Percentiles rank a stretch among this genome's conserved stretches.
Evolutionary conservation across 2,797 vertebrate species (phyloP).

Genomic region (Cyprinella venusta): DNA sequence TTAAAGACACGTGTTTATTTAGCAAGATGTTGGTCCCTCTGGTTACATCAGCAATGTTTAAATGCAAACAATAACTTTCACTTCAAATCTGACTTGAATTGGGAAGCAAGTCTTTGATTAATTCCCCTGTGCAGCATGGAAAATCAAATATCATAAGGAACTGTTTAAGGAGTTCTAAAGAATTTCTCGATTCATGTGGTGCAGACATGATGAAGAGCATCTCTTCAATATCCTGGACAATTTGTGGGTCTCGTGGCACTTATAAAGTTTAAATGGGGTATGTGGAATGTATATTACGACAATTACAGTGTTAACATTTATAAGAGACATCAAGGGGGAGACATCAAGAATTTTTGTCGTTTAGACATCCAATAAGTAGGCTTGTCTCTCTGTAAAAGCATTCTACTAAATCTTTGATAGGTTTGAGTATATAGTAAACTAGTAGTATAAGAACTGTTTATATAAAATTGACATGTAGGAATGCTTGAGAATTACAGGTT

Average conservation of each 20-base stretch:
- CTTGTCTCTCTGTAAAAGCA: background rate
- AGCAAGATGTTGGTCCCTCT: background rate
- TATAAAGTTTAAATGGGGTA: conserved; percentile 15
- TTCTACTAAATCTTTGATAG: background rate
- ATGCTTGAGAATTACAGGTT: conserved; percentile 4
- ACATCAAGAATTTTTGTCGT: background rate
- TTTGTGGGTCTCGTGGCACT: conserved; percentile 17
- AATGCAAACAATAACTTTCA: background rate
- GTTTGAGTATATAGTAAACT: background rate
- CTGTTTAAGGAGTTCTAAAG: conserved; percentile 11
- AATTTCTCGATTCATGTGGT: conserved; percentile 8
- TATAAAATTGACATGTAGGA: background rate
- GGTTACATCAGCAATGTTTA: background rate
- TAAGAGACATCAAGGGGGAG: background rate
- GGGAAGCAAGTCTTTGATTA: conserved; percentile 7
- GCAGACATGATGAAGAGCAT: conserved; percentile 4
- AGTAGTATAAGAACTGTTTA: background rate
- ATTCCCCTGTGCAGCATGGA: background rate
- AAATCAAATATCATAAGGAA: conserved; percentile 29
- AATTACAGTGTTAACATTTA: background rate
- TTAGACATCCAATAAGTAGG: background rate
- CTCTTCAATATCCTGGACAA: conserved; percentile 22
- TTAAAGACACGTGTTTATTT: background rate
- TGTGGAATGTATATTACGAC: conserved; percentile 29
- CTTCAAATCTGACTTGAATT: conserved; percentile 8